Base-by-base conservation (phyloP, 1,140 invertebrate species). In the Sarcophaga bullata region DNA sequence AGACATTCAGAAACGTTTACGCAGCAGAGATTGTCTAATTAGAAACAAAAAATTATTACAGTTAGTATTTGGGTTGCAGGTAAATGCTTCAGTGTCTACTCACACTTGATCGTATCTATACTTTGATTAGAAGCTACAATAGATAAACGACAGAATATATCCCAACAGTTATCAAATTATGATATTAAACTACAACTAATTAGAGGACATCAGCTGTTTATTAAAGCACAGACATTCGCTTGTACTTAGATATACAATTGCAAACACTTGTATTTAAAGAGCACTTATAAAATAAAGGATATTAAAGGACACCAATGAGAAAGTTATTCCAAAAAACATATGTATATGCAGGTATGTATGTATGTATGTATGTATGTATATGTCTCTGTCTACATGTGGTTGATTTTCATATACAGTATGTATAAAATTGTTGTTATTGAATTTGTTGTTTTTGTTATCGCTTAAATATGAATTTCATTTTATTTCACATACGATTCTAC, bases 291-390 rank as follows among this genome's bases (percentile, higher is more conserved):
- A 52, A 80, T 62, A 80, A 80, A 80, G 80, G 80, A 80, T 80
- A 80, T 80, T 62, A 80, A 80, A 80, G 80, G 80, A 80, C 80
- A 80, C 48, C 75, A 50, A 76, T 37, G 81, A 80, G 47, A 50
- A 25, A 78, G 50, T 78, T 62, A 17, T 58, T 82, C 25, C 17
- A 62, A 25, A 37, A 25, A 8, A 68, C 13, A 19, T 81, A 49
- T n/a, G n/a, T n/a, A n/a, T n/a, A n/a, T n/a, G 68, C 15, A 50
- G 5, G 68, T 3, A 72, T 46, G 19, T 82, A n/a, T 76, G 17
- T 15, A 49, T 37, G 25, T 72, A n/a, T 46, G 54, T 75, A n/a
- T 75, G 5, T 37, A 19, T 13, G 17, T 80, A 4, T 19, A 58
- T 58, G 50, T 81, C 6, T 46, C 8, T 54, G 73, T 48, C 73